Percentiles rank a stretch among this genome's conserved stretches.
phyloP scores from a whole-genome alignment of 2,797 vertebrate genomes.

The Melanotaenia trifasciata region DNA sequence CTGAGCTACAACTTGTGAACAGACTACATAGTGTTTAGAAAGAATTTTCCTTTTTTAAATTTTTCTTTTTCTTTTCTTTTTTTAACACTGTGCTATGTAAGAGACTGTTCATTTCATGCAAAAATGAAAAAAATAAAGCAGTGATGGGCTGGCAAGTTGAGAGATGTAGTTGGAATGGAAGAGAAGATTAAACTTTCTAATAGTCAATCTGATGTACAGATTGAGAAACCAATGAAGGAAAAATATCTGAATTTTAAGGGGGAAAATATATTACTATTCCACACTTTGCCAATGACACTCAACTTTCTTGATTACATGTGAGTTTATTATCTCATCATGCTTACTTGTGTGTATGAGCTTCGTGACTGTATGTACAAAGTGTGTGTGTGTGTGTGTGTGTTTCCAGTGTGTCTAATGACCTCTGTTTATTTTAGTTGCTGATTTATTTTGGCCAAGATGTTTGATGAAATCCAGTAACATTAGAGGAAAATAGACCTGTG shows the following conservation, averaged over 20 bases:
- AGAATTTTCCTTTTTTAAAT: slow-evolving; percentile 8
- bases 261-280: slow-evolving; percentile 29
- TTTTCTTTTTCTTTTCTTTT: slow-evolving; percentile 5
- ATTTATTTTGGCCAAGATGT: slow-evolving; percentile 49
- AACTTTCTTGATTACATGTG: slow-evolving; percentile 36
- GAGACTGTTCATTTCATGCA: slow-evolving; percentile 42
- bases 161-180: slow-evolving; percentile 10
- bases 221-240: slow-evolving; percentile 46
- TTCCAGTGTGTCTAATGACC: slow-evolving; percentile 60
- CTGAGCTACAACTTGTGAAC: slow-evolving; percentile 25
- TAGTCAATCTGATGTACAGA: slow-evolving; percentile 31
- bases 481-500: slow-evolving; percentile 15
- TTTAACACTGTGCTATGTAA: slow-evolving; percentile 7
- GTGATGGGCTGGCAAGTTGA: neutral
- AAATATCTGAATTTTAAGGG: slow-evolving; percentile 20
- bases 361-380: neutral
- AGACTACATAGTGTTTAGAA: slow-evolving; percentile 4
- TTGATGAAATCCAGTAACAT: slow-evolving; percentile 24
- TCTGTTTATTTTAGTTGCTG: slow-evolving; percentile 79
- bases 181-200: slow-evolving; percentile 9
- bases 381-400: slow-evolving; percentile 18
- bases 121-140: slow-evolving; percentile 10
- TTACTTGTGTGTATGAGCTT: slow-evolving; percentile 28
- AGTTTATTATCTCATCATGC: slow-evolving; percentile 21
- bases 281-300: slow-evolving; percentile 58